Conservation (phyloP, 1,140 invertebrate genomes). For the Campoletis sonorensis region DNA sequence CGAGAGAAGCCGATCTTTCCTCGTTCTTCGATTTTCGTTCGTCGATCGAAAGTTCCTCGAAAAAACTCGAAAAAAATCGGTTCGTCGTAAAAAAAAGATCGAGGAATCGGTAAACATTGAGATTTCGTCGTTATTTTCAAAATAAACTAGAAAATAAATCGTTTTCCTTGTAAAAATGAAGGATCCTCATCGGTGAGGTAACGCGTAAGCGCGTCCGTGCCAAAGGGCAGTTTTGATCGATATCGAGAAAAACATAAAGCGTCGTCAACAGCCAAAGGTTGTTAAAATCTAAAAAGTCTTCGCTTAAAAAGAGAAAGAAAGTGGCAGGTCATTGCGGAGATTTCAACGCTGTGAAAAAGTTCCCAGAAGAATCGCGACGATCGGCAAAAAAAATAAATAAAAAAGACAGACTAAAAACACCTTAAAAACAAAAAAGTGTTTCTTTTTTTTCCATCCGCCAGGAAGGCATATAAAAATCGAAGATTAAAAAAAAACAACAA, state of each 20-base stretch:
- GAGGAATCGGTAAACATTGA: neutral
- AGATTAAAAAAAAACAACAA: no score
- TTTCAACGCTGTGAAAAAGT: slow-evolving; percentile 28
- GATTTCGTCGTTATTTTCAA: neutral
- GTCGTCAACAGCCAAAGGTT: no score
- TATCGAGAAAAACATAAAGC: no score
- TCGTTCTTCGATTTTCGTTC: neutral
- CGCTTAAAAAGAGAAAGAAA: no score
- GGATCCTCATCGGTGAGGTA: no score
- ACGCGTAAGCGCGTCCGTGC: no score
- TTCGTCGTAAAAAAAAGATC: no score
- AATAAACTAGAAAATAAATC: no score
- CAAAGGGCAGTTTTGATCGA: no score
- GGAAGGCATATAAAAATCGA: neutral
- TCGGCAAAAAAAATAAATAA: no score
- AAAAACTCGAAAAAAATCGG: neutral
- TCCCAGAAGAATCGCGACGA: neutral
- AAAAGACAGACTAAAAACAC: neutral
- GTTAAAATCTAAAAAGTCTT: no score
- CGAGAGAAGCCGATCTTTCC: slow-evolving; percentile 4
- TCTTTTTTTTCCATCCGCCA: neutral
- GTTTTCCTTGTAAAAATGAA: no score
- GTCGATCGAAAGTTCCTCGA: neutral
- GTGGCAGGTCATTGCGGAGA: slow-evolving; percentile 26
- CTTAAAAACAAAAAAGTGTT: neutral